Evolutionary conservation across 1,140 invertebrate species (phyloP), one percentile per base, ranked within the genome.

Genomic region (Harpegnathos saltator): DNA sequence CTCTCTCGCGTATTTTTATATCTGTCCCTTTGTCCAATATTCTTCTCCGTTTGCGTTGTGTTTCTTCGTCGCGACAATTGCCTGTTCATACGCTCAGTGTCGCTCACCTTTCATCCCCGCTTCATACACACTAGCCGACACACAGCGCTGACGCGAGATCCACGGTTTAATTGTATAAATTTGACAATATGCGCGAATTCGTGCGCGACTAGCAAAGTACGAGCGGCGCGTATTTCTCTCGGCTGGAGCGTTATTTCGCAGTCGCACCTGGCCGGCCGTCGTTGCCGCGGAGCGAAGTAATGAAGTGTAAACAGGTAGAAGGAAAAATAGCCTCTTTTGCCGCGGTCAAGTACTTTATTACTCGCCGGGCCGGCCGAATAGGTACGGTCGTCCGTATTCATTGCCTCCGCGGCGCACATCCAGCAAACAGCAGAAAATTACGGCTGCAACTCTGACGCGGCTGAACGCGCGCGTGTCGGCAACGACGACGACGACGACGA

Each of bases 241-340:
- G 59, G 19, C 4, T 3, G 1, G 29, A 54, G 54, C 14, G 33
- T 86, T 62, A 62, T 71, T 69, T 72, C 44, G 29, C 38, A 58
- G 65, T 59, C 33, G 48, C 52, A 58, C 24, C 58, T 61, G 59
- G 71, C 83, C 83, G 66, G 59, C 17, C 48, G 72, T 71, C 50
- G 72, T 85, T 29, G 56, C 19, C 26, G 50, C 12, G 14, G 66
- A 17, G 68, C 17, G 58, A 19, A 91, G 91, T 92, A 91, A 92
- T 89, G 86, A 92, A 90, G 91, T 91, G 91, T 90, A 91, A 92
- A 92, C 91, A 89, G 84, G 72, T 85, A 75, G 77, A 86, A 90
- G 72, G 78, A 91, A 91, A 91, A 90, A 91, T 89, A 84, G 77
- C 82, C 72, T 90, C 75, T 91, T 91, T 91, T 85, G 85, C 85